A percentile compares a stretch with the other conserved stretches of the same genome.
phyloP scores from a whole-genome alignment of 2,113 vertebrate species.

The Globicephala melas region DNA sequence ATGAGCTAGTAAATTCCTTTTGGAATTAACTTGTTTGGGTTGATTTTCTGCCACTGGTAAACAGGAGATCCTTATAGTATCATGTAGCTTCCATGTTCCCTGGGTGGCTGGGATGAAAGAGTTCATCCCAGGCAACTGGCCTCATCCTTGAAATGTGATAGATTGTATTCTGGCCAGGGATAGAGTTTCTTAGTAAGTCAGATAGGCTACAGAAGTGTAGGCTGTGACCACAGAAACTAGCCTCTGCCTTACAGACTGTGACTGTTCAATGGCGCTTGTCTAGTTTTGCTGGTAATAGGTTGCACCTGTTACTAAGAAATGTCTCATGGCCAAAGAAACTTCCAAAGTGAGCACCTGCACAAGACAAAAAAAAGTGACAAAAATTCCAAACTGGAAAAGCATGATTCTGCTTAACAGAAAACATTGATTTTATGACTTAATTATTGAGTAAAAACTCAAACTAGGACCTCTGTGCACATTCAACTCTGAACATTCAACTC shows the following conservation, averaged over 20 bases:
- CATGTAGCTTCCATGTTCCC: not conserved
- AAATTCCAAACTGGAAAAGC: not conserved
- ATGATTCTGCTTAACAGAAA: not conserved
- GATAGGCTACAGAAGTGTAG: not conserved
- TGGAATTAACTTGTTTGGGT: not conserved
- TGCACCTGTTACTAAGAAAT: not conserved
- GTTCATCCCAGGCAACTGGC: slow-evolving; percentile 18
- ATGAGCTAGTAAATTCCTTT: not conserved
- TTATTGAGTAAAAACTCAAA: not conserved
- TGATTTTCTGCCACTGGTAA: slow-evolving; percentile 1
- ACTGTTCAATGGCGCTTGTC: not conserved
- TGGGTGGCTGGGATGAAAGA: not conserved
- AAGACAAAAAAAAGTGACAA: not conserved
- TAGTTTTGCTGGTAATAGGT: not conserved
- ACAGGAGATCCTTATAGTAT: not conserved
- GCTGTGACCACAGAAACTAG: not conserved
- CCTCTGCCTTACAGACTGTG: not conserved
- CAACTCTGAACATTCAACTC: not conserved
- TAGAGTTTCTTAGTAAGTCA: not conserved
- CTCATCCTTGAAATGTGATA: slow-evolving; percentile 37
- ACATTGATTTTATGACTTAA: not conserved
- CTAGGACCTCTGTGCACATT: not conserved
- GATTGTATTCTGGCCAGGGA: not conserved
- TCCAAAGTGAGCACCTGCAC: not conserved
- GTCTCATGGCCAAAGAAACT: not conserved